Conservation (phyloP, 2,113 vertebrate genomes). For the Alethe diademata region DNA sequence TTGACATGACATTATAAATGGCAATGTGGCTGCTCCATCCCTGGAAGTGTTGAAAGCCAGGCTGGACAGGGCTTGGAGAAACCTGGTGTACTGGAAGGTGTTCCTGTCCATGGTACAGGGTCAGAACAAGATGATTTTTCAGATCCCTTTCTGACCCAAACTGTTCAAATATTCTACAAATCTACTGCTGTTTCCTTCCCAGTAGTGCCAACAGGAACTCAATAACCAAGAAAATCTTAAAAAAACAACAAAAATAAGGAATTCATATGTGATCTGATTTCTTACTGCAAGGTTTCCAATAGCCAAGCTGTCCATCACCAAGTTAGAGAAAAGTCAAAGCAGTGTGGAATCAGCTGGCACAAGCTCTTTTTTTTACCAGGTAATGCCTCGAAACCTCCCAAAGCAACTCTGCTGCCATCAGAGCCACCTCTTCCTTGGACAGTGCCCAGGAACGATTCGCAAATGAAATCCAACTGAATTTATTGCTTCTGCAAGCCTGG, state of each 20-base stretch:
- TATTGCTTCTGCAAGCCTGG: neutral
- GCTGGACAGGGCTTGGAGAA: no score
- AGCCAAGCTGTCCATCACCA: neutral
- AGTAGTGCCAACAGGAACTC: neutral
- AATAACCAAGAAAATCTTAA: neutral
- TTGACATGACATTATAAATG: neutral
- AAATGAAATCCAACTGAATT: neutral
- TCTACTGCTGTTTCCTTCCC: neutral
- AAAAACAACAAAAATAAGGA: neutral
- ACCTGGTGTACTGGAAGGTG: neutral
- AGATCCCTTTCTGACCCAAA: neutral
- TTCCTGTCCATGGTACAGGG: neutral
- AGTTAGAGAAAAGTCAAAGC: neutral
- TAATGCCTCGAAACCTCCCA: neutral
- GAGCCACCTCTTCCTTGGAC: neutral
- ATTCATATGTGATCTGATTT: neutral
- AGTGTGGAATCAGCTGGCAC: neutral
- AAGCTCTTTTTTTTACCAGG: neutral
- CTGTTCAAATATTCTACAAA: accelerated
- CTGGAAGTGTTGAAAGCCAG: neutral
- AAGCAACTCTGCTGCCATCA: neutral
- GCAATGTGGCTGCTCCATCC: neutral
- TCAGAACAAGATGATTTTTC: neutral
- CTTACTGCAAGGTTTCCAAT: neutral
- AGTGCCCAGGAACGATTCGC: neutral